Conservation (phyloP, 2,113 vertebrate genomes). For the Blennius ocellaris region DNA sequence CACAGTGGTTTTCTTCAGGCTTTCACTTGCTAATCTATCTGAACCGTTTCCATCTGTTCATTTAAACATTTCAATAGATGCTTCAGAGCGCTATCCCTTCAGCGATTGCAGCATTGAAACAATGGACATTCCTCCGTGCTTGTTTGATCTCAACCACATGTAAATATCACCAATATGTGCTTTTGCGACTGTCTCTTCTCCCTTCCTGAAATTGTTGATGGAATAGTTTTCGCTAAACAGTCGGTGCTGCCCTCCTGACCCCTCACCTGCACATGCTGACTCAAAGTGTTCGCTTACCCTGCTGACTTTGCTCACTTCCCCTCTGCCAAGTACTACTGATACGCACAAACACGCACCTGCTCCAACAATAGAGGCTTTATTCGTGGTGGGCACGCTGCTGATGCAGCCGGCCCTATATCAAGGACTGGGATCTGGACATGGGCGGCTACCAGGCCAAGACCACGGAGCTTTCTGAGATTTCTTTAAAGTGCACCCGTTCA, state of each 20-base stretch:
- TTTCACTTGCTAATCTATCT: not conserved
- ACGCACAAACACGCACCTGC: constrained; percentile 74
- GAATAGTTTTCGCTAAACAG: constrained; percentile 10
- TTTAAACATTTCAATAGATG: not conserved
- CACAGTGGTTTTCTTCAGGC: no score
- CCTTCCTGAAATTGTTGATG: not conserved
- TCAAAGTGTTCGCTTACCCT: constrained; percentile 69
- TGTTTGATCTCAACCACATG: not conserved
- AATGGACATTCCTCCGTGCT: not conserved
- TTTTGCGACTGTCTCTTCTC: not conserved
- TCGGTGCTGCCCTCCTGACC: constrained; percentile 49
- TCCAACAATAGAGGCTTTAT: constrained; percentile 72
- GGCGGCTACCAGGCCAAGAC: constrained; percentile 45
- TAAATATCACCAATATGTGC: not conserved
- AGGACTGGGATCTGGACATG: constrained; percentile 59
- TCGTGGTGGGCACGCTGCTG: constrained; percentile 48
- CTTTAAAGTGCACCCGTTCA: constrained; percentile 39
- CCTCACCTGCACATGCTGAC: constrained; percentile 77
- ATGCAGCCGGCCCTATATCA: constrained; percentile 56
- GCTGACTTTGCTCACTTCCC: constrained; percentile 65
- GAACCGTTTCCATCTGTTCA: not conserved
- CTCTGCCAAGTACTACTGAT: constrained; percentile 70
- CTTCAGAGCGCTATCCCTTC: no score
- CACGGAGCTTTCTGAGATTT: constrained; percentile 34
- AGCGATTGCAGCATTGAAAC: no score